Conservation (phyloP, 2,797 vertebrate genomes). For the Alauda arvensis region DNA sequence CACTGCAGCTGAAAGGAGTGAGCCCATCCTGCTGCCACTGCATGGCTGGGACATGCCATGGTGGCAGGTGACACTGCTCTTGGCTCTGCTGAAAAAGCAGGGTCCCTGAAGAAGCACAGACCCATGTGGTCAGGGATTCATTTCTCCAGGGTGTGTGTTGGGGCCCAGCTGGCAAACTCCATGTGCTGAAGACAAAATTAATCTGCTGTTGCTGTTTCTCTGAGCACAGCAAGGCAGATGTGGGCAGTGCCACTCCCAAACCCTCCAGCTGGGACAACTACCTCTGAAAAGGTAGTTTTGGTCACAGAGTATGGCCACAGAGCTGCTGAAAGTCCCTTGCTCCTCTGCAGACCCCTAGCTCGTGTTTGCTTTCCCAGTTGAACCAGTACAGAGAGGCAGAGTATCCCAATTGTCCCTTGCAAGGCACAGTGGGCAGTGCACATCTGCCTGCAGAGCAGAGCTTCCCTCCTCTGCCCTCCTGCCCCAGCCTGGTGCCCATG, state of each 20-base stretch:
- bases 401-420: neutral
- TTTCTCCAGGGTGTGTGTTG: neutral
- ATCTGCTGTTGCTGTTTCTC: neutral
- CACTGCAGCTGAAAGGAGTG: neutral
- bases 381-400: neutral
- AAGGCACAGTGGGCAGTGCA: neutral
- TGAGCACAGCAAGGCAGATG: neutral
- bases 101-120: neutral
- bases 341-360: neutral
- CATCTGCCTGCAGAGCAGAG: neutral
- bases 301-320: neutral
- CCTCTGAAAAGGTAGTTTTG: neutral
- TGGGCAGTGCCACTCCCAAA: neutral
- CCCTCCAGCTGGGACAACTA: neutral
- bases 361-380: neutral
- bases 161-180: neutral
- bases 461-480: neutral
- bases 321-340: neutral
- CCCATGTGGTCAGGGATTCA: rapidly evolving
- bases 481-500: neutral
- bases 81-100: neutral
- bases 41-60: neutral
- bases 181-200: neutral
- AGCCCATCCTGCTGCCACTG: neutral
- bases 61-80: neutral